Percentiles rank a stretch among this genome's conserved stretches.
Conservation (phyloP, 2,113 vertebrate species). For the Butorides virescens region DNA sequence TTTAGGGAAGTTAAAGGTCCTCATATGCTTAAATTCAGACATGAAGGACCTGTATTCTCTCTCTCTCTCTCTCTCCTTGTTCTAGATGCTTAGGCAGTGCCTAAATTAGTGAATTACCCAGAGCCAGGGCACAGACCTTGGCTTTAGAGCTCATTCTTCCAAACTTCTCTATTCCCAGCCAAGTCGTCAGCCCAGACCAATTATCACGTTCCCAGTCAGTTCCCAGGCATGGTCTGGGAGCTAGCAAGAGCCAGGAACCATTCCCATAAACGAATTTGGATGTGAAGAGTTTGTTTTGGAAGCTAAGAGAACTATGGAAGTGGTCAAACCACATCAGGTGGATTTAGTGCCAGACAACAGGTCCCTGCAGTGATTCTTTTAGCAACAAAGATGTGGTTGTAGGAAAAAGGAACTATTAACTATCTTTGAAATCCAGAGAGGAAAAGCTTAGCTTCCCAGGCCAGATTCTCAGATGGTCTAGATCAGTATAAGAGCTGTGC, state of each 20-base stretch:
- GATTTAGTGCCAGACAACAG: background rate
- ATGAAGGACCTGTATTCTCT: background rate
- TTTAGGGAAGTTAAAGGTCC: background rate
- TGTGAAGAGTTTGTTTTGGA: background rate
- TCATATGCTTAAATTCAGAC: background rate
- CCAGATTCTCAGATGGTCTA: background rate
- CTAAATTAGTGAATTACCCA: background rate
- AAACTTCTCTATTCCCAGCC: background rate
- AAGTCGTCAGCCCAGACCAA: background rate
- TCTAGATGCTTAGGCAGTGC: background rate
- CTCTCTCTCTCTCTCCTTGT: background rate
- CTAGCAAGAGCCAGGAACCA: background rate
- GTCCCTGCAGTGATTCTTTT: background rate
- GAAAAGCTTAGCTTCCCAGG: background rate
- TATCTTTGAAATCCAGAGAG: background rate
- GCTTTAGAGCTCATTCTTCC: background rate
- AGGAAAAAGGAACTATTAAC: background rate
- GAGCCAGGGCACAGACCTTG: background rate
- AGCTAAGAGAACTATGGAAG: background rate
- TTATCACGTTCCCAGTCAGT: background rate
- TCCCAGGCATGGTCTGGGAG: background rate
- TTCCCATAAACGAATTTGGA: background rate
- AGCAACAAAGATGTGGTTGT: background rate
- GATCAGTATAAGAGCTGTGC: background rate
- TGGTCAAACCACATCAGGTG: background rate